Percentiles rank a stretch among this genome's conserved stretches.
phyloP scores from a whole-genome alignment of 2,113 vertebrate genomes.

The Echinops telfairi region DNA sequence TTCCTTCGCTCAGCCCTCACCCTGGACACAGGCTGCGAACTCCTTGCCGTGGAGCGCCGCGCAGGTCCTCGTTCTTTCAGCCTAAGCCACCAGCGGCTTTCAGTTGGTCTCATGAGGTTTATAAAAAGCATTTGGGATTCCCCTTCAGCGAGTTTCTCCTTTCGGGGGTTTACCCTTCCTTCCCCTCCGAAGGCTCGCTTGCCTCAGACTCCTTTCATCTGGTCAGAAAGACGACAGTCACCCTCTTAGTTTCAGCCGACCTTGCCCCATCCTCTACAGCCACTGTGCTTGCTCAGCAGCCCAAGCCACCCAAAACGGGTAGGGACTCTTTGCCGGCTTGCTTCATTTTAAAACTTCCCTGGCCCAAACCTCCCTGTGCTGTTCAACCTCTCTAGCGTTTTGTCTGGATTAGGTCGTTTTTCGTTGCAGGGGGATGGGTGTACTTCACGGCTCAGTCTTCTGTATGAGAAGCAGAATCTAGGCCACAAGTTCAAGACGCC shows the following conservation, averaged over 20 bases:
- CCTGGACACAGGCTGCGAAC: not conserved
- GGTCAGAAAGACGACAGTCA: not conserved
- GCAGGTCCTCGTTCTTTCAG: not conserved
- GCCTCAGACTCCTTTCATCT: not conserved
- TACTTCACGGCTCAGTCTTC: not conserved
- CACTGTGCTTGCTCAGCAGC: not conserved
- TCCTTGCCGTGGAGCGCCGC: not conserved
- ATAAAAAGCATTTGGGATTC: not conserved
- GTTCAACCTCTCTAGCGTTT: not conserved
- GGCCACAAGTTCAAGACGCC: not conserved
- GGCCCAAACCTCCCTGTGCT: not conserved
- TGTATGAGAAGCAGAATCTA: not conserved
- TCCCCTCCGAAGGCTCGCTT: not conserved
- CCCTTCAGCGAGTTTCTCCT: not conserved
- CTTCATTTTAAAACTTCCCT: not conserved
- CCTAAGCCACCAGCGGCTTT: not conserved
- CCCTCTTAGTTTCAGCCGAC: not conserved
- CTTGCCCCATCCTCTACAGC: too few species aligned
- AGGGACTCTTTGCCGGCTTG: not conserved
- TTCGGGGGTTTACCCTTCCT: not conserved
- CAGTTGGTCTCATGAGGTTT: not conserved
- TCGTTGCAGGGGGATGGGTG: not conserved
- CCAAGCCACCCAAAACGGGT: not conserved
- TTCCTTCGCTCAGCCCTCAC: not conserved
- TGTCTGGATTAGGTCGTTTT: not conserved